A percentile compares a stretch with the other conserved stretches of the same genome.
Evolutionary conservation across 1,140 invertebrate genomes (phyloP).

Genomic region (Panagrolaimus sp.): DNA sequence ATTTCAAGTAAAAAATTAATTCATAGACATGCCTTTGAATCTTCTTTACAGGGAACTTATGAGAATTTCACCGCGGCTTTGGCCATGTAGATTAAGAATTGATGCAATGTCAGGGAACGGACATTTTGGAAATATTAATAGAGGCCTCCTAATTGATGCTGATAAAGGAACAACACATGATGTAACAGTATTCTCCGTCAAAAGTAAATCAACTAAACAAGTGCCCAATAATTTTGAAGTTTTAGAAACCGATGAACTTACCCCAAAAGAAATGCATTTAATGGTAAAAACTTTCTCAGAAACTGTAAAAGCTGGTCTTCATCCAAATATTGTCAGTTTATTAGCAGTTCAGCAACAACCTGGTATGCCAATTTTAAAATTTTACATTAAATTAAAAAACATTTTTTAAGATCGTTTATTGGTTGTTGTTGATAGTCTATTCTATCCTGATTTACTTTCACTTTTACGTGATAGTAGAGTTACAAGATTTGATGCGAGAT

Average conservation of each 20-base stretch:
- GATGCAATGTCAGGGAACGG: background rate
- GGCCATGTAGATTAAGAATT: constrained; percentile 10
- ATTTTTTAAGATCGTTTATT: background rate
- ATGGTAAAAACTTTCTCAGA: background rate
- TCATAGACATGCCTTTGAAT: too few relatives aligned
- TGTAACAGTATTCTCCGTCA: background rate
- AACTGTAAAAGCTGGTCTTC: background rate
- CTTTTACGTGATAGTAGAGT: background rate
- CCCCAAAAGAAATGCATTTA: background rate
- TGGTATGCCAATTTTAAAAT: background rate
- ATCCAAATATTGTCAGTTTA: constrained; percentile 8
- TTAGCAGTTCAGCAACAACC: constrained; percentile 10
- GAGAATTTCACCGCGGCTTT: background rate
- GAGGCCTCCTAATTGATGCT: background rate
- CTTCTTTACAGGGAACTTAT: background rate
- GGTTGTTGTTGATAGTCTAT: constrained; percentile 2
- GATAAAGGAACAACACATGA: background rate
- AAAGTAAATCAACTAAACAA: background rate
- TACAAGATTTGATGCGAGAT: background rate
- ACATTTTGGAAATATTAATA: constrained; percentile 9
- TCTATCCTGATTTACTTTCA: constrained; percentile 9
- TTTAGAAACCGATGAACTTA: background rate
- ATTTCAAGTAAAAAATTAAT: constrained; percentile 6
- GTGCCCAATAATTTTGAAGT: background rate
- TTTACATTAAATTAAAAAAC: background rate